Evolutionary conservation across 2,113 vertebrate genomes (phyloP).

Genomic region (Callipepla californica): DNA sequence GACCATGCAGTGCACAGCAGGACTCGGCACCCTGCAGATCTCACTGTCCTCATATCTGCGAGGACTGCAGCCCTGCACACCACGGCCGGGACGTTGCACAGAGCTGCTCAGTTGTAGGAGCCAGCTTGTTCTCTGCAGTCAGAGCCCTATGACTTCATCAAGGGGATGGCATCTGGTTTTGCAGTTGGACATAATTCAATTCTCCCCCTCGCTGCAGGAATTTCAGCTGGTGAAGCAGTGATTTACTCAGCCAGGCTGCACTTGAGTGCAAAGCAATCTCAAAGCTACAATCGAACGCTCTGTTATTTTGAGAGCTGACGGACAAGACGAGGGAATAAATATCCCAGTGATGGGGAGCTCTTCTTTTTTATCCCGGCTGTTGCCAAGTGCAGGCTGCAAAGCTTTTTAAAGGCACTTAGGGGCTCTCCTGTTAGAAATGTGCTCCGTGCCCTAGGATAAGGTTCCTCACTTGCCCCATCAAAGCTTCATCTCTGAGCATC

Average conservation of each 20-base stretch:
- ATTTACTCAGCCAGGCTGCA: constrained; percentile 18
- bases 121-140: constrained; percentile 16
- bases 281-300: constrained; percentile 23
- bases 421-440: constrained; percentile 14
- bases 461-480: not conserved
- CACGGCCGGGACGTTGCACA: not conserved
- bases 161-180: constrained; percentile 66
- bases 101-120: constrained; percentile 42
- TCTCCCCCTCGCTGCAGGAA: constrained; percentile 58
- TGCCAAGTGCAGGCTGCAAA: constrained; percentile 64
- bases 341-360: constrained; percentile 14
- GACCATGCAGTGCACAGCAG: not conserved
- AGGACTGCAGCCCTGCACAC: not conserved
- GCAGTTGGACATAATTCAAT: constrained; percentile 48
- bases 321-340: constrained; percentile 52
- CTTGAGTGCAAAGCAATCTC: constrained; percentile 52
- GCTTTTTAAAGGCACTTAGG: constrained; percentile 62
- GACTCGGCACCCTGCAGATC: not conserved
- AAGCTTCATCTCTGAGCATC: not conserved
- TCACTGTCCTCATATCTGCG: not conserved
- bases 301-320: constrained; percentile 49
- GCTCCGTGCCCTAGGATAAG: not conserved
- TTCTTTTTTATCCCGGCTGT: constrained; percentile 53
- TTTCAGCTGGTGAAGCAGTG: constrained; percentile 38
- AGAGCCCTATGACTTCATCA: constrained; percentile 62